Conservation (phyloP, 2,888 invertebrate genomes). For the Ecliptopera silaceata region DNA sequence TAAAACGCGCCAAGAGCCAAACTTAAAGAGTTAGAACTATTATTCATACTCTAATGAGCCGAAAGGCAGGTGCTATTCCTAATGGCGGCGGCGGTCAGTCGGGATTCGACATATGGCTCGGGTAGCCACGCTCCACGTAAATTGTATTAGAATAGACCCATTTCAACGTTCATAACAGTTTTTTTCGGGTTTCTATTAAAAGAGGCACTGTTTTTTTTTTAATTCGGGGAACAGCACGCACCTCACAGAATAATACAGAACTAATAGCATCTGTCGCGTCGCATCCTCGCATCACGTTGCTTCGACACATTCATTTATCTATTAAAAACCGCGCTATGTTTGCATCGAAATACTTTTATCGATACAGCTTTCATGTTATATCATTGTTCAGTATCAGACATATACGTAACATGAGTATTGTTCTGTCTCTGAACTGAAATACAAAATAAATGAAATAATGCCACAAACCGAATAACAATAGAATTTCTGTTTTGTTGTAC, state of each 20-base stretch:
- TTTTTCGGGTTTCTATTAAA: conserved; percentile 23
- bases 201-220: conserved; percentile 24
- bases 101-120: conserved; percentile 52
- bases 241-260: background rate
- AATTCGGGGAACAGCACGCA: conserved; percentile 19
- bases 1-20: conserved; percentile 20
- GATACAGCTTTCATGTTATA: background rate
- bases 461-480: too few species aligned
- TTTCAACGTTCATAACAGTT: background rate
- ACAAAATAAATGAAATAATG: too few species aligned
- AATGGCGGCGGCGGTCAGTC: conserved; percentile 50
- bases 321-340: too few species aligned
- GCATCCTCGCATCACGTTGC: background rate
- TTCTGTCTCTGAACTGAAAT: background rate
- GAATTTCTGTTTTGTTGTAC: too few species aligned
- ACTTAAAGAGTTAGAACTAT: too few species aligned
- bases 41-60: conserved; percentile 50
- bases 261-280: conserved; percentile 3
- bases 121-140: conserved; percentile 4
- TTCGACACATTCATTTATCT: background rate
- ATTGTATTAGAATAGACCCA: conserved; percentile 12
- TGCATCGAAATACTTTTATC: background rate
- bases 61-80: conserved; percentile 66
- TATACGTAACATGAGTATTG: background rate
- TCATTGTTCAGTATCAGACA: background rate